phyloP scores from a whole-genome alignment of 2,888 invertebrate genomes.

The Dicyrtoma fusca region DNA sequence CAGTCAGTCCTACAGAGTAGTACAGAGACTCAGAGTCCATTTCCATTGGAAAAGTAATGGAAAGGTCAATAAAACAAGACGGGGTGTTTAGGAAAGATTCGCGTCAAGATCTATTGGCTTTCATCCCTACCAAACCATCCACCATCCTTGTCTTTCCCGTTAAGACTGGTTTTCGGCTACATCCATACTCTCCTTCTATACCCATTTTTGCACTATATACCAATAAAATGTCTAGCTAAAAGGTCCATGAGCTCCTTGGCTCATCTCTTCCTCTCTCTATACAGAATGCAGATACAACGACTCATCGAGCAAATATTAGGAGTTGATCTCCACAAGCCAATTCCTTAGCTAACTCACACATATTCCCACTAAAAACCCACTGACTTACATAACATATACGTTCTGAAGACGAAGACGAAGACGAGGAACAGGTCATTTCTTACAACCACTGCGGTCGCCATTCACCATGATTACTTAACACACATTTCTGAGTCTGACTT shows the following conservation, averaged over 20 bases:
- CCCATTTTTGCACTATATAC: background rate
- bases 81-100: constrained; percentile 28
- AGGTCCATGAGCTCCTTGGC: background rate
- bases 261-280: background rate
- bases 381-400: constrained; percentile 35
- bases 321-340: background rate
- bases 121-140: constrained; percentile 2
- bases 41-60: constrained; percentile 15
- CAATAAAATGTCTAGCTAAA: background rate
- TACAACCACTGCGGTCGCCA: constrained; percentile 1
- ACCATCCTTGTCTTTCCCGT: constrained; percentile 17
- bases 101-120: constrained; percentile 20
- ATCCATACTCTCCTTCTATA: background rate
- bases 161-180: constrained; percentile 31
- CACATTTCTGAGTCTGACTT: constrained; percentile 4
- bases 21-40: constrained; percentile 1
- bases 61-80: constrained; percentile 36
- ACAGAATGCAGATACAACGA: constrained; percentile 6
- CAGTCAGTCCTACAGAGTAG: background rate
- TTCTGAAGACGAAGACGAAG: background rate
- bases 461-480: constrained; percentile 26
- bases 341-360: background rate
- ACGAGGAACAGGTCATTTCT: constrained; percentile 26
- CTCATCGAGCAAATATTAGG: background rate
- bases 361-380: constrained; percentile 32